These are phyloP conservation scores for Ciconia boyciana DNA, from an alignment of 2,113 vertebrate species.

Conservation along the genomic window DNA sequence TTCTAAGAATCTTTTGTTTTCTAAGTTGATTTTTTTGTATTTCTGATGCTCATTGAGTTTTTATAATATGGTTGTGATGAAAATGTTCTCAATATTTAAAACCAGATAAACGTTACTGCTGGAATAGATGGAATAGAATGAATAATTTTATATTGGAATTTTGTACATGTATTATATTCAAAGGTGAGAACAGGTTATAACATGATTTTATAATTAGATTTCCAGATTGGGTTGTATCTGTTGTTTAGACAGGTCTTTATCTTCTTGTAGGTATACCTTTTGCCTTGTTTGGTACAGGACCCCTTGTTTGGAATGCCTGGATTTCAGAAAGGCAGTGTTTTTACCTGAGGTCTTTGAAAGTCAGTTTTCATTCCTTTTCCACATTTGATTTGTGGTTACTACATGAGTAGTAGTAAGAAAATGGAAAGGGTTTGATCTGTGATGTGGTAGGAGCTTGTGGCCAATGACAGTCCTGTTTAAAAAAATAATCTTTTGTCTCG, in stretches of 20 bases:
- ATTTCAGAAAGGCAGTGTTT: neutral
- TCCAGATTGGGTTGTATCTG: neutral
- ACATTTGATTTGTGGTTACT: neutral
- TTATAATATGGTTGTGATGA: neutral
- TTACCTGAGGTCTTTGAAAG: neutral
- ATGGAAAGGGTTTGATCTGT: neutral
- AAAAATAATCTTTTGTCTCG: neutral
- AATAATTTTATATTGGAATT: neutral
- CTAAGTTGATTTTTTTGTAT: neutral
- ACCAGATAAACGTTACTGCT: neutral
- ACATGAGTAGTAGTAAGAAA: neutral
- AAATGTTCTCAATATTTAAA: neutral
- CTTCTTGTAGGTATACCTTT: neutral
- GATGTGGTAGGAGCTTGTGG: neutral
- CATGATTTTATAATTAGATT: neutral
- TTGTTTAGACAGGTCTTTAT: neutral
- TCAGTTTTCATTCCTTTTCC: neutral
- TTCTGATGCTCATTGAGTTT: neutral
- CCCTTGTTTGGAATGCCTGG: neutral
- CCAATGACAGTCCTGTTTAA: neutral
- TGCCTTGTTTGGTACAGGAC: neutral
- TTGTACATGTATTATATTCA: neutral
- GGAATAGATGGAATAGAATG: neutral
- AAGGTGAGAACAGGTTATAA: neutral
- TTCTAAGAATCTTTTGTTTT: neutral